Evolutionary conservation across 2,797 vertebrate genomes (phyloP), one percentile per base, ranked within the genome.

Genomic region (Aythya fuligula): DNA sequence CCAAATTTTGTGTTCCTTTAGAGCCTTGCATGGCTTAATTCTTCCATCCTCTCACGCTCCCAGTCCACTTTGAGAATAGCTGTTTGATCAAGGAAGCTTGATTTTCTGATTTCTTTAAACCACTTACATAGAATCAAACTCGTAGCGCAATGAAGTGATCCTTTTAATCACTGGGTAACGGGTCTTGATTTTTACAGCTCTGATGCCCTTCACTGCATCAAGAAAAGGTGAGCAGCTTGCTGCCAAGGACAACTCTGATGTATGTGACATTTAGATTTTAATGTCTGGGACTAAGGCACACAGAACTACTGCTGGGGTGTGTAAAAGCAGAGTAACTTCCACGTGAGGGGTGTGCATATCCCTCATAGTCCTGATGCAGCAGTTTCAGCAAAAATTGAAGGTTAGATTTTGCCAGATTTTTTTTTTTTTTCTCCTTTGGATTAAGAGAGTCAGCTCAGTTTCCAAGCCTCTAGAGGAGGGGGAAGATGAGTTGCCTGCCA

Each of bases 121-220:
- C 54, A 65, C 32, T 81, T 79, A 14, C 0, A 43, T 19, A n/a
- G 41, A 71, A 65, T 87, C 14, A 62, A 58, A 71, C 70, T 73
- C 34, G 39, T 67, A 34, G 47, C 62, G 41, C 30, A 72, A 18
- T 16, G 54, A 56, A 54, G 28, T 57, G 38, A 51, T 88, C 83
- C n/a, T 16, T 96, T 90, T 90, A 30, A 64, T 54, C 73, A 49
- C 65, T 16, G 9, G 9, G n/a, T 67, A 71, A 38, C 34, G 51
- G 58, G 19, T 89, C 71, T 92, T 95, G 47, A 82, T 70, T 94
- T 96, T 78, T 89, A 67, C 27, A 61, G 22, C 36, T 87, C 11
- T 11, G 61, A 0, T 75, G 30, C 70, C 70, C 45, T 85, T 64
- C 53, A n/a, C 49, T 93, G 39, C 34, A 75, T 71, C 45, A 62